Conservation (phyloP, 2,113 vertebrate genomes). For the Aegithalos caudatus region DNA sequence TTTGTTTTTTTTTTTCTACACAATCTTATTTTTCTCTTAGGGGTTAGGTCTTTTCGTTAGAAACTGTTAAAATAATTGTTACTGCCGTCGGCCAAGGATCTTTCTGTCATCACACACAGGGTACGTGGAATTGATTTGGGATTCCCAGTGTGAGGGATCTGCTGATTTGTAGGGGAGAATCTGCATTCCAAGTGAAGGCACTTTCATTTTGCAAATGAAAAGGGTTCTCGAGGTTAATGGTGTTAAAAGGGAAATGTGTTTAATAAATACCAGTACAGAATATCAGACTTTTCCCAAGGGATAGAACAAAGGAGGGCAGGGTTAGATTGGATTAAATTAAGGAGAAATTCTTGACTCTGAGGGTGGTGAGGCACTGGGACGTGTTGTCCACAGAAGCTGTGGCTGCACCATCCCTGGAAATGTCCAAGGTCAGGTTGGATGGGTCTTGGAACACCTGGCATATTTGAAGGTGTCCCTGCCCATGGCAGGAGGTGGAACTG, state of each 20-base stretch:
- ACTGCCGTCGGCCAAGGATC: neutral
- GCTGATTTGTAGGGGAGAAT: neutral
- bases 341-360: neutral
- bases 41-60: neutral
- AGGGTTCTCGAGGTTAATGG: neutral
- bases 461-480: neutral
- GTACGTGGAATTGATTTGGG: neutral
- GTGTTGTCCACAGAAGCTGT: neutral
- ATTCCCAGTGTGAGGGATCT: neutral
- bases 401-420: neutral
- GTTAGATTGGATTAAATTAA: neutral
- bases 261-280: neutral
- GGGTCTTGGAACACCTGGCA: neutral
- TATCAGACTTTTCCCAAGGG: neutral
- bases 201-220: neutral
- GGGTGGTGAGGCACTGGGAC: neutral
- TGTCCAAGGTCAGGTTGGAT: neutral
- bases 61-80: neutral
- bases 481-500: accelerated
- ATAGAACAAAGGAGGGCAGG: neutral
- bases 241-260: neutral
- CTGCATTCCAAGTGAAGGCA: neutral
- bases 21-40: neutral
- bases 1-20: neutral
- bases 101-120: neutral